phyloP scores from a whole-genome alignment of 2,888 invertebrate species.

The Allacma fusca region DNA sequence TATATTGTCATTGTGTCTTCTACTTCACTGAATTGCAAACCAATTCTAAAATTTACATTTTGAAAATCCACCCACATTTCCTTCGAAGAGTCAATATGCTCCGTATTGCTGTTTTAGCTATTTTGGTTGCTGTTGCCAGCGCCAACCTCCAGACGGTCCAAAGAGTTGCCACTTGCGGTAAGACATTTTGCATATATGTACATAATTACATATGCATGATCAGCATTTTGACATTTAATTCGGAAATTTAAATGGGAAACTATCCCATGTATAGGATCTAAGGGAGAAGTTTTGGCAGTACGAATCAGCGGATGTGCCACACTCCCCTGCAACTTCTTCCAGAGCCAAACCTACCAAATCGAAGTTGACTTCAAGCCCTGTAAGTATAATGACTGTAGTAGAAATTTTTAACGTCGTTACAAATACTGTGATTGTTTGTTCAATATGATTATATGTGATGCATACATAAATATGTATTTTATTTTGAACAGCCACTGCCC shows the following conservation, averaged over 20 bases:
- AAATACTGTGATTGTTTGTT: too few relatives aligned
- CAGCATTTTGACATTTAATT: too few relatives aligned
- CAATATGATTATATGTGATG: too few relatives aligned
- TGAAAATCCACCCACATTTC: too few relatives aligned
- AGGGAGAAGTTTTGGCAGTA: slow-evolving; percentile 36
- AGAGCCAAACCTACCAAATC: slow-evolving; percentile 21
- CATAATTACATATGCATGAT: too few relatives aligned
- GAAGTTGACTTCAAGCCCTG: slow-evolving; percentile 40
- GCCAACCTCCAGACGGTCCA: slow-evolving; percentile 1
- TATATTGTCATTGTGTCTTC: too few relatives aligned
- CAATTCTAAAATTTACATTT: too few relatives aligned
- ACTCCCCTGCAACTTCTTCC: slow-evolving; percentile 31
- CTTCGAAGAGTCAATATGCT: slow-evolving; percentile 32
- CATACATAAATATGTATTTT: too few relatives aligned
- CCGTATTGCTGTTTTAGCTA: slow-evolving; percentile 37
- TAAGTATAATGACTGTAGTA: too few relatives aligned
- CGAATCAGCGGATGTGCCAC: slow-evolving; percentile 37
- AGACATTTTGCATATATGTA: background rate
- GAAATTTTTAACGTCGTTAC: background rate
- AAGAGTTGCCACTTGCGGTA: slow-evolving; percentile 29
- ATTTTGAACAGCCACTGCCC: background rate
- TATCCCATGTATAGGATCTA: slow-evolving; percentile 13
- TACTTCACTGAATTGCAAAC: too few relatives aligned
- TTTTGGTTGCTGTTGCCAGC: slow-evolving; percentile 39
- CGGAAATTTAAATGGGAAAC: too few relatives aligned